Conservation (phyloP, 2,113 vertebrate genomes). For the Nycticryphes semicollaris region DNA sequence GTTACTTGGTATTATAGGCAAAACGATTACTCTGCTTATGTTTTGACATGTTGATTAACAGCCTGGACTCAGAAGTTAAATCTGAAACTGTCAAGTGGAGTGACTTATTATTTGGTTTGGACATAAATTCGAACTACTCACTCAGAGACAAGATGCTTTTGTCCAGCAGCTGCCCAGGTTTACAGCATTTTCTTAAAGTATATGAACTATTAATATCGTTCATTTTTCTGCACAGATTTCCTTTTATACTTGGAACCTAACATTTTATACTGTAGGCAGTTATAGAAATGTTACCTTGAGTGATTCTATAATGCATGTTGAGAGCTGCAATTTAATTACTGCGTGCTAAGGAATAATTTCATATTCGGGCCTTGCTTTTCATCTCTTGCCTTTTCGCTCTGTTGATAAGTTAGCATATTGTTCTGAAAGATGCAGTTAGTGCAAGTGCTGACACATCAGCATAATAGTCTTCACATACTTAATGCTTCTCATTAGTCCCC, state of each 20-base stretch:
- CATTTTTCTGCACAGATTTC: neutral
- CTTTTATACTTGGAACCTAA: neutral
- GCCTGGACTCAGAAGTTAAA: neutral
- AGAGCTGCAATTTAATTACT: conserved; percentile 26
- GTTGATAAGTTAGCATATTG: neutral
- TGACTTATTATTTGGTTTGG: neutral
- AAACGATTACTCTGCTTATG: neutral
- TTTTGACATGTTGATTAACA: neutral
- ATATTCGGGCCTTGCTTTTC: neutral
- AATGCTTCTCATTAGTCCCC: neutral
- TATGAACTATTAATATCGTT: neutral
- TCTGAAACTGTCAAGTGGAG: neutral
- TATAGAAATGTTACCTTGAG: neutral
- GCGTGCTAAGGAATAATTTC: neutral
- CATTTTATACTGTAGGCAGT: neutral
- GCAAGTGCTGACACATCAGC: neutral
- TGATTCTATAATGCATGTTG: neutral
- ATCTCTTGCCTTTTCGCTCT: neutral
- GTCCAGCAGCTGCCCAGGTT: neutral
- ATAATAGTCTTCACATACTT: neutral
- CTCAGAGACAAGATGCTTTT: neutral
- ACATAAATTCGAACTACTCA: neutral
- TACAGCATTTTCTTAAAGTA: neutral
- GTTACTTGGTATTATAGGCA: neutral
- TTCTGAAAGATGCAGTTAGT: neutral